Evolutionary conservation across 2,888 invertebrate species (phyloP), one percentile per base, ranked within the genome.

Genomic region (Synanthedon andrenaeformis): DNA sequence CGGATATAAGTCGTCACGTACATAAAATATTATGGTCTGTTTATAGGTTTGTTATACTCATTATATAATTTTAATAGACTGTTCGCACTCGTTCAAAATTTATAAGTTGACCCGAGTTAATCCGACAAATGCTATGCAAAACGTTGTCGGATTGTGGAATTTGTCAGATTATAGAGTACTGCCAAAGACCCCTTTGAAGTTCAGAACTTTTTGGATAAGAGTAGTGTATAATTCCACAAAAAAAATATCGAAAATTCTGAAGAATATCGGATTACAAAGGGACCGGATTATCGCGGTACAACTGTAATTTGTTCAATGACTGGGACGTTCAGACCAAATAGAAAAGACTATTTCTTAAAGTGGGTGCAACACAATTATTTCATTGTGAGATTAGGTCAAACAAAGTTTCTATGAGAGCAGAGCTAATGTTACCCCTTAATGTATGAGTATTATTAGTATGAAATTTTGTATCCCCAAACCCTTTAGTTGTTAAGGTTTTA

Each of bases 391-490:
- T 35, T 35, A 35, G 35, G 35, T 35, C 35, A 35, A 35, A 35
- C 35, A 35, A 35, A 35, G 35, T 10, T 35, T 35, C 35, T 35
- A 35, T 35, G 10, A 10, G 35, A 35, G 35, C 35, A 35, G 35
- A 35, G 35, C 35, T 35, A 35, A 35, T 35, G 35, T 35, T 35
- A 35, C 35, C 35, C 35, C 35, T 35, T 66, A 67, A 67, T 71
- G 74, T 76, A 75, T 65, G 83, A 85, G 83, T 85, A 85, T 85
- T 84, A 82, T 76, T 84, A 85, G 81, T 76, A 76, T 76, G 82
- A 82, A 80, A 82, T 85, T 74, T 85, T 84, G 77, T 85, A 85
- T 84, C 82, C 80, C 74, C 70, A 23, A 23, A 6, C 35, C 35
- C 35, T 35, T 69, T 81, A 80, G 77, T 59, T 70, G 57, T 17